These are phyloP conservation scores for Tamias sibiricus DNA, from an alignment of 2,113 vertebrate species.

Conservation along the genomic window DNA sequence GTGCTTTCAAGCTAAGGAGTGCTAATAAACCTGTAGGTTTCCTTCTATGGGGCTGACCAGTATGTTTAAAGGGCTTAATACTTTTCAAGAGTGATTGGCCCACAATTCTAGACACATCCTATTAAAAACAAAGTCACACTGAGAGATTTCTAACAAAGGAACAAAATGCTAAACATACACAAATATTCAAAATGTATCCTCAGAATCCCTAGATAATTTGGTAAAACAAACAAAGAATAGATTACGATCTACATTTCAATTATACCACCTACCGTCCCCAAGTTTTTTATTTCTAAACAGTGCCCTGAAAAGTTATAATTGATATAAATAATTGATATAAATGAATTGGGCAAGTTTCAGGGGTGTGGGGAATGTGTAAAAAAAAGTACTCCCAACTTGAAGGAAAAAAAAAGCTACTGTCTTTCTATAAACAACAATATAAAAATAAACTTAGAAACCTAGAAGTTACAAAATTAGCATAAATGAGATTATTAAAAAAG, in stretches of 20 bases:
- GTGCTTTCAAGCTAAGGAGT: conserved; percentile 85
- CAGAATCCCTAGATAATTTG: conserved; percentile 73
- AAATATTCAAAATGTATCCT: conserved; percentile 72
- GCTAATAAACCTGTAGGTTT: conserved; percentile 87
- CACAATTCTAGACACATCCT: conserved; percentile 75
- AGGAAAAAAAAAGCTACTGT: not conserved
- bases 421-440: conserved; percentile 19
- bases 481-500: not conserved
- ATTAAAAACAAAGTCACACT: conserved; percentile 81
- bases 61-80: conserved; percentile 85
- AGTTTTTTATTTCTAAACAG: conserved; percentile 39
- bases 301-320: conserved; percentile 36
- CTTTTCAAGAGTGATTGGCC: conserved; percentile 76
- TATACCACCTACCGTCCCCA: conserved; percentile 60
- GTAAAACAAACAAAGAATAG: conserved; percentile 78
- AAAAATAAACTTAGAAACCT: conserved; percentile 50
- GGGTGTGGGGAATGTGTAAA: rapidly evolving
- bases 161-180: conserved; percentile 76
- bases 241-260: conserved; percentile 81
- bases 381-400: conserved; percentile 9
- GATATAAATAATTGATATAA: conserved; percentile 45
- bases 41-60: conserved; percentile 79
- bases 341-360: conserved; percentile 26
- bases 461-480: conserved; percentile 19
- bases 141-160: conserved; percentile 74